phyloP scores from a whole-genome alignment of 2,113 vertebrate species.

The Corythaeola cristata region DNA sequence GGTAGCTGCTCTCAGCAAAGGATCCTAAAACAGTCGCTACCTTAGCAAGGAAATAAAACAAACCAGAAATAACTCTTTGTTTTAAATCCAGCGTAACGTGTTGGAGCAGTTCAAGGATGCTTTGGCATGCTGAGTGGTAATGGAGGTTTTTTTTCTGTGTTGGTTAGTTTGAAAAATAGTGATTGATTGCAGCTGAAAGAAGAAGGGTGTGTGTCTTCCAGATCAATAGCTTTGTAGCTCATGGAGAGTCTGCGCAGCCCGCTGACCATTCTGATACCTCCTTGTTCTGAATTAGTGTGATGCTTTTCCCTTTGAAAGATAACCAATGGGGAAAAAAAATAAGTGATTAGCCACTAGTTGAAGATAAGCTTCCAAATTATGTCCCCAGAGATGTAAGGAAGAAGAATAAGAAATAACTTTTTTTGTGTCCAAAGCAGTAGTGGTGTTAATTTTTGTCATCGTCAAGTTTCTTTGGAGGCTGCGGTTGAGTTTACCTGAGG shows the following conservation, averaged over 20 bases:
- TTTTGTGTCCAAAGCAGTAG: neutral
- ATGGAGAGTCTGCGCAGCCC: neutral
- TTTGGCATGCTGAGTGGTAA: conserved; percentile 19
- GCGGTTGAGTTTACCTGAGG: neutral
- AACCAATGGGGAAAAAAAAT: neutral
- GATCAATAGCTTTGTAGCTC: neutral
- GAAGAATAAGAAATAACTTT: neutral
- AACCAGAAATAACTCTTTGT: conserved; percentile 37
- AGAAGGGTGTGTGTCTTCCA: neutral
- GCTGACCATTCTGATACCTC: neutral
- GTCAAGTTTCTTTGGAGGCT: neutral
- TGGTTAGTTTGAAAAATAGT: neutral
- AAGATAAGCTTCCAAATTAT: neutral
- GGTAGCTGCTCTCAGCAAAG: neutral
- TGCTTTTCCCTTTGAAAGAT: neutral
- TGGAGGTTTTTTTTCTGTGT: neutral
- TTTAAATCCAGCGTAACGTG: conserved; percentile 13
- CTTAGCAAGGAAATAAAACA: conserved; percentile 36
- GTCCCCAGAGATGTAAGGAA: neutral
- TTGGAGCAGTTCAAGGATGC: conserved; percentile 16
- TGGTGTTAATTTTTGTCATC: neutral
- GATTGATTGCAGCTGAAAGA: neutral
- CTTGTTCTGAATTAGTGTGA: neutral
- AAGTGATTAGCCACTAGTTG: neutral
- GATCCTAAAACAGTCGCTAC: neutral